Evolutionary conservation across 2,113 vertebrate species (phyloP), one percentile per base, ranked within the genome.

Genomic region (Micromys minutus): DNA sequence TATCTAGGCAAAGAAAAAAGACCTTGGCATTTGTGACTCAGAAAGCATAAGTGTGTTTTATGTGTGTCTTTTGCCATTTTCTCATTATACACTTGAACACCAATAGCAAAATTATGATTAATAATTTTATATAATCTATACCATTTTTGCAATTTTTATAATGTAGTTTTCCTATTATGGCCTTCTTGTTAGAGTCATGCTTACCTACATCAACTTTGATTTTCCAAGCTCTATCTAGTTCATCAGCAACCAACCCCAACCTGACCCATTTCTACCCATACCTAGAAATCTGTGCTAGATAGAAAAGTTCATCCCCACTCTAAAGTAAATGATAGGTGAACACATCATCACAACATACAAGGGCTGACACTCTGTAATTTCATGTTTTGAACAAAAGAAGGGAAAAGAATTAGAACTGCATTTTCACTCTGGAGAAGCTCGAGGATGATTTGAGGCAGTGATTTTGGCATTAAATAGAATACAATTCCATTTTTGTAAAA

Each of bases 41-140:
- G 45, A 63, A 96, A 84, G 69, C 39, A 87, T 55, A 88, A 79
- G 59, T 34, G 63, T 86, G 22, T 19, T 47, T 95, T 93, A 47
- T 88, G 50, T 59, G n/a, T 13, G 10, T 59, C 9, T 84, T 91
- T 47, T 86, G 29, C n/a, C 17, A 7, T 59, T 76, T 85, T 69
- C 26, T 85, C 65, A n/a, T 7, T 69, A 95, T 88, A 85, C 10
- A 50, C 31, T 91, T 85, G 90, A 80, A 85, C 36, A 36, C 50
- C 75, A 71, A 67, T 3, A 80, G 16, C 29, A 80, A 75, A 59
- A 79, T 71, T 88, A 22, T 59, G 50, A 39, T 13, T 39, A 69
- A 17, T 17, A 9, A 74, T 91, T 88, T 89, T 13, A 74, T 52
- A 83, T 36, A 83, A 89, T 86, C 67, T 50, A 65, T 31, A 74